Conservation (phyloP, 1,140 invertebrate species). For the Zelostemma sp. region DNA sequence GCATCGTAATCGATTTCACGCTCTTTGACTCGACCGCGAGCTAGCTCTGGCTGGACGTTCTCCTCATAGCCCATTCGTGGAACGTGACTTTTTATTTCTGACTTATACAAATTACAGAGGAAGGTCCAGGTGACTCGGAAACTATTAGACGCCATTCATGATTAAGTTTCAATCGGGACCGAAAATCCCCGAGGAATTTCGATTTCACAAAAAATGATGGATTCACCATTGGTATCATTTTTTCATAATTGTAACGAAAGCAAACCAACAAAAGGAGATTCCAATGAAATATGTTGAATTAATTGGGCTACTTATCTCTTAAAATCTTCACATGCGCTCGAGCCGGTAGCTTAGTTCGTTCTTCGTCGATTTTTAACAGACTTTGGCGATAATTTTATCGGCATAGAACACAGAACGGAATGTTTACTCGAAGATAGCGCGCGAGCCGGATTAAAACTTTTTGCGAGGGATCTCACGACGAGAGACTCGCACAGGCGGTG, state of each 20-base stretch:
- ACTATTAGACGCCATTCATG: no score
- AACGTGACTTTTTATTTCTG: background rate
- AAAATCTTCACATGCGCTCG: background rate
- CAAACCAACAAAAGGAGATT: no score
- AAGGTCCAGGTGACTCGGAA: no score
- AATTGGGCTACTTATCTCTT: slow-evolving; percentile 1
- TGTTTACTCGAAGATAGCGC: slow-evolving; percentile 5
- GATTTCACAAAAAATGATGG: no score
- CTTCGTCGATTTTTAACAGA: background rate
- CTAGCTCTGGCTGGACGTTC: slow-evolving; percentile 8
- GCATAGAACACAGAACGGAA: background rate
- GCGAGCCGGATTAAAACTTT: slow-evolving; percentile 2
- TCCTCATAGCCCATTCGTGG: background rate
- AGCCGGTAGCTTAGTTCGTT: background rate
- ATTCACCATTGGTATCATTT: no score
- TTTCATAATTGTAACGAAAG: no score
- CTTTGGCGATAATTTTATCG: slow-evolving; percentile 4
- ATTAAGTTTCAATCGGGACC: no score
- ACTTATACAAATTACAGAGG: background rate
- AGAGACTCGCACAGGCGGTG: background rate
- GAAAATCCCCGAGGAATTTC: no score
- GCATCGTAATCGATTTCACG: slow-evolving; percentile 18
- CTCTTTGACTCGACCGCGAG: slow-evolving; percentile 13
- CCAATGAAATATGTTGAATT: slow-evolving; percentile 4
- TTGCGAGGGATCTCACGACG: background rate